Base-by-base conservation (phyloP, 2,797 vertebrate species). In the Coregonus ussuriensis region DNA sequence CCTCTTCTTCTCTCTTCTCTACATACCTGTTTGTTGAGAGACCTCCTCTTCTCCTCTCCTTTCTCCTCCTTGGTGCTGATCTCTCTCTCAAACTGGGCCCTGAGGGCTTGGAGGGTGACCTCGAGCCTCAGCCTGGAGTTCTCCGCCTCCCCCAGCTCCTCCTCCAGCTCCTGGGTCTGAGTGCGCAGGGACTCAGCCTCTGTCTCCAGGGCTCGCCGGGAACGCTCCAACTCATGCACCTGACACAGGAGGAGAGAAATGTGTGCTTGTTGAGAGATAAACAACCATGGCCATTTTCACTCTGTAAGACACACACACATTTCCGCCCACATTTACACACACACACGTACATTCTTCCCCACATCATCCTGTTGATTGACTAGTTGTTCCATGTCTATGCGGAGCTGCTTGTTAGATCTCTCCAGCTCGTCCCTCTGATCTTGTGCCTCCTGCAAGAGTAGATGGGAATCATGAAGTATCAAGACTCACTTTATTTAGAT, bases 361-460 rank as follows among this genome's bases (percentile, higher is more conserved):
- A 97, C 96, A 0, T 97, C 96, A 0, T 97, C 97, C 89, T 98
- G 96, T 85, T 96, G 96, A 85, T 96, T 97, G 47, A 98, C 95
- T 1, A 98, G 93, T 13, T 96, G 95, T 59, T 98, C 96, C 96
- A 98, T 95, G 84, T 98, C 97, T 0, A 93, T 78, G 7, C 97
- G 93, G 9, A 97, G 93, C 62, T 95, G 94, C 78, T 97, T 97
- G 92, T 96, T 97, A 87, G 93, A 83, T 77, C 96, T 93, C 85
- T 98, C 97, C 2, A 97, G 89, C 87, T 98, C 97, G 66, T 96
- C 95, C 13, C 92, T 93, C 3, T 94, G 92, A 47, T 97, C 96
- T 70, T 95, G 91, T 51, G 94, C 93, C 81, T 97, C 96, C 88
- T 93, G 56, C 1, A 59, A 59, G n/a, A 16, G 18, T 37, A 25